phyloP scores from a whole-genome alignment of 2,888 invertebrate genomes.

The Agrochola litura region DNA sequence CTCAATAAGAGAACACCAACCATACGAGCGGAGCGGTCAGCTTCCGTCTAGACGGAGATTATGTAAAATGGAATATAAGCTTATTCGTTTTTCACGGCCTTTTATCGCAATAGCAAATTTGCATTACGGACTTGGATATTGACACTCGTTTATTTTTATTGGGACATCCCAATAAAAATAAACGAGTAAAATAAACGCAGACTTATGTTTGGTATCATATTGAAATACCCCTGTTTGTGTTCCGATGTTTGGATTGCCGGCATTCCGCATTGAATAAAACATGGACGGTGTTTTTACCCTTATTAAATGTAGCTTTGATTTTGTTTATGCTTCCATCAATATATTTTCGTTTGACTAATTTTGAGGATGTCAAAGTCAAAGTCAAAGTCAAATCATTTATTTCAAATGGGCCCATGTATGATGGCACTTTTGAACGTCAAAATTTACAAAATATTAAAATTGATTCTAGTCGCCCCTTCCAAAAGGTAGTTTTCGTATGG shows the following conservation, averaged over 20 bases:
- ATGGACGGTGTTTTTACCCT: slow-evolving; percentile 52
- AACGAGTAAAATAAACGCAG: too few relatives aligned
- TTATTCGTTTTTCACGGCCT: slow-evolving; percentile 81
- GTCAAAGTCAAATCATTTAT: too few relatives aligned
- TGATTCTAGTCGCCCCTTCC: too few relatives aligned
- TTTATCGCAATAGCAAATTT: slow-evolving; percentile 82
- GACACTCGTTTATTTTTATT: slow-evolving; percentile 81
- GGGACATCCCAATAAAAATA: too few relatives aligned
- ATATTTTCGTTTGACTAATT: neutral
- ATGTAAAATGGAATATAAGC: slow-evolving; percentile 85
- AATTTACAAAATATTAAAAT: too few relatives aligned
- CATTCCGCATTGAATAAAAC: slow-evolving; percentile 66
- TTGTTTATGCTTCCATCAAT: slow-evolving; percentile 18
- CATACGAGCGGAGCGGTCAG: slow-evolving; percentile 73
- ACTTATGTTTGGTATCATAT: slow-evolving; percentile 75
- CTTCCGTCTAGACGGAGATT: slow-evolving; percentile 89
- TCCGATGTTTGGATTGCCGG: slow-evolving; percentile 67
- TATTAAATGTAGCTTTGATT: slow-evolving; percentile 24
- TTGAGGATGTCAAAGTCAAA: too few relatives aligned
- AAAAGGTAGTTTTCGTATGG: too few relatives aligned
- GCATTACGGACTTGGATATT: slow-evolving; percentile 79
- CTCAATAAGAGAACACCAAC: slow-evolving; percentile 78
- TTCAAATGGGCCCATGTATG: too few relatives aligned
- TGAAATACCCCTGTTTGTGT: slow-evolving; percentile 73
- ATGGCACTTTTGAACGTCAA: too few relatives aligned